phyloP scores from a whole-genome alignment of 2,888 invertebrate species.

The Lithophane ornitopus region DNA sequence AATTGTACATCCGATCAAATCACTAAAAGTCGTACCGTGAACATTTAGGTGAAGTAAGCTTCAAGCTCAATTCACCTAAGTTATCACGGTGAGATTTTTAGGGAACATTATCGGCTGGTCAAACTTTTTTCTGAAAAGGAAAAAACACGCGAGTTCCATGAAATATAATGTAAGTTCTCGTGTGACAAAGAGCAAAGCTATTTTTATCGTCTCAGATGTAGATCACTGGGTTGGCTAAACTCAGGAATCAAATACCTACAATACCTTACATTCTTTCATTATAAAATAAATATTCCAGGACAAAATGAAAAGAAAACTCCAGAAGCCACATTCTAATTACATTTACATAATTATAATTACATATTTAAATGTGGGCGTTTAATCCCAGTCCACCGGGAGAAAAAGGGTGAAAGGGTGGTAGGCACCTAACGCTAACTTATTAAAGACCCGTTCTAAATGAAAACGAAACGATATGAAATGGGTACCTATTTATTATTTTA shows the following conservation, averaged over 20 bases:
- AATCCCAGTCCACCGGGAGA: slow-evolving; percentile 1
- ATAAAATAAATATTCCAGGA: neutral
- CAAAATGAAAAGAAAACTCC: slow-evolving; percentile 10
- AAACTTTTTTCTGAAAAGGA: neutral
- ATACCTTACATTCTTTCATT: neutral
- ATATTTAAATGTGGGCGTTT: slow-evolving; percentile 19
- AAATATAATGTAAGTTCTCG: neutral
- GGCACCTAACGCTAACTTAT: slow-evolving; percentile 22
- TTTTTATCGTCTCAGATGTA: neutral
- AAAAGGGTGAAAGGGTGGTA: neutral
- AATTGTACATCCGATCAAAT: slow-evolving; percentile 1
- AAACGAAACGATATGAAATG: slow-evolving; percentile 40
- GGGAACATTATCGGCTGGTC: neutral
- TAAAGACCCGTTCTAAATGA: slow-evolving; percentile 35
- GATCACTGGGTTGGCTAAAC: neutral
- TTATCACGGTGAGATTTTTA: neutral
- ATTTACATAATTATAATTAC: slow-evolving; percentile 27
- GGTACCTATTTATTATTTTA: slow-evolving; percentile 7
- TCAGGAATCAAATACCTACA: neutral
- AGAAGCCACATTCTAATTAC: slow-evolving; percentile 18
- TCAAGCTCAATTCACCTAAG: no score
- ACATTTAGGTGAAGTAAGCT: neutral
- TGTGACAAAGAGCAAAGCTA: neutral
- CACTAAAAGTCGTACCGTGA: neutral
- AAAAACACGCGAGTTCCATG: neutral